phyloP scores from a whole-genome alignment of 2,113 vertebrate genomes.

The Oceanodroma tethys region DNA sequence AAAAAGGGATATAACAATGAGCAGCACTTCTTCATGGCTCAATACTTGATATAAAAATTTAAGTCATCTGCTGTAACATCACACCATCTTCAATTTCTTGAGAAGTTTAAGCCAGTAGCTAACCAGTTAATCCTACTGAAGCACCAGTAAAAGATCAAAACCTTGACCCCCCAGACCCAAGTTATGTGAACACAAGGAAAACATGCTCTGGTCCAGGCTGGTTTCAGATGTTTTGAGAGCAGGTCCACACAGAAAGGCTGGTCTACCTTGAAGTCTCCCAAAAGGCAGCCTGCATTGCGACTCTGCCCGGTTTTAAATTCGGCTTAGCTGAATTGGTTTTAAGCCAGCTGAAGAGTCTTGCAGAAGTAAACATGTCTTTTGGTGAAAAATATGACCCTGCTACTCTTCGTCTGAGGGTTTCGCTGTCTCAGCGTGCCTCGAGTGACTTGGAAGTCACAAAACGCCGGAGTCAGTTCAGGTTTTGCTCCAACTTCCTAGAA shows the following conservation, averaged over 20 bases:
- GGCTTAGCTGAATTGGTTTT: background rate
- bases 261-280: background rate
- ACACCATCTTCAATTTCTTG: background rate
- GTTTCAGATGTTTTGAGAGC: background rate
- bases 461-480: background rate
- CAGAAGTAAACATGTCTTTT: background rate
- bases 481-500: background rate
- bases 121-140: background rate
- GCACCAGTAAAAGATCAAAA: background rate
- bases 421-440: fast-evolving
- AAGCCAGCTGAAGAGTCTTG: background rate
- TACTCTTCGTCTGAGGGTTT: background rate
- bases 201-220: background rate
- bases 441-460: background rate
- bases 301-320: background rate
- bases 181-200: background rate
- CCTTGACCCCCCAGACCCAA: no score
- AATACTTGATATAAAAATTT: background rate
- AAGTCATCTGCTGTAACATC: background rate
- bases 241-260: background rate
- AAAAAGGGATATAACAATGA: background rate
- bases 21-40: background rate
- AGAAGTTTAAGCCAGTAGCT: background rate
- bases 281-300: background rate
- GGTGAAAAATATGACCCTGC: background rate